These are phyloP conservation scores for Macroramphosus scolopax DNA, from an alignment of 2,797 vertebrate species.

Conservation along the genomic window DNA sequence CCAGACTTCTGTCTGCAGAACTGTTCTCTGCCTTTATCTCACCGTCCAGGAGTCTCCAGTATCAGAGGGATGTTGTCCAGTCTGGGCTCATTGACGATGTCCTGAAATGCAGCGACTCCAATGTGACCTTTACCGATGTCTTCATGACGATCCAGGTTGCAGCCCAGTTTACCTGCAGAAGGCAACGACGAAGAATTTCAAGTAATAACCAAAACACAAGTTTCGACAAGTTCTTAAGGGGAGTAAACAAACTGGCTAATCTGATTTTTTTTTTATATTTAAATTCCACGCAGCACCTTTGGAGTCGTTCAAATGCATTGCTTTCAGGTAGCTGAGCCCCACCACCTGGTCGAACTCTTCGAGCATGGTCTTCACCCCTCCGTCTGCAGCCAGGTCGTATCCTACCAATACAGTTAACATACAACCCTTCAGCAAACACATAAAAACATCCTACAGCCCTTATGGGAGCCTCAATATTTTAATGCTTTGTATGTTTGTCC, in stretches of 20 bases:
- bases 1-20: too few species aligned
- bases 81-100: constrained; percentile 80
- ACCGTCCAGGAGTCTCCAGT: constrained; percentile 82
- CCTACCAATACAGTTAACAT: constrained; percentile 51
- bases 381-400: constrained; percentile 73
- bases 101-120: constrained; percentile 76
- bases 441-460: too few species aligned
- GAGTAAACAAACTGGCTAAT: not conserved
- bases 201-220: not conserved
- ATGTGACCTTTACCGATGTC: constrained; percentile 81
- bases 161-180: constrained; percentile 76
- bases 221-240: not conserved
- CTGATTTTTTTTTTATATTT: too few species aligned
- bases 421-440: too few species aligned
- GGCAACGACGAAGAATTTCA: not conserved
- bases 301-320: constrained; percentile 82
- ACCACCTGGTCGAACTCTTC: constrained; percentile 78
- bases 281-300: too few species aligned
- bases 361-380: constrained; percentile 75
- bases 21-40: too few species aligned
- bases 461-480: not conserved
- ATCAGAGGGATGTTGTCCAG: constrained; percentile 80
- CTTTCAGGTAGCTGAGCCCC: constrained; percentile 76
- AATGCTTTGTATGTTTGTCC: not conserved
- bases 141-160: constrained; percentile 81